Percentiles rank a stretch among this genome's conserved stretches.
These are phyloP conservation scores for Mercenaria mercenaria DNA, from an alignment of 1,140 invertebrate genomes.

Conservation along the genomic window DNA sequence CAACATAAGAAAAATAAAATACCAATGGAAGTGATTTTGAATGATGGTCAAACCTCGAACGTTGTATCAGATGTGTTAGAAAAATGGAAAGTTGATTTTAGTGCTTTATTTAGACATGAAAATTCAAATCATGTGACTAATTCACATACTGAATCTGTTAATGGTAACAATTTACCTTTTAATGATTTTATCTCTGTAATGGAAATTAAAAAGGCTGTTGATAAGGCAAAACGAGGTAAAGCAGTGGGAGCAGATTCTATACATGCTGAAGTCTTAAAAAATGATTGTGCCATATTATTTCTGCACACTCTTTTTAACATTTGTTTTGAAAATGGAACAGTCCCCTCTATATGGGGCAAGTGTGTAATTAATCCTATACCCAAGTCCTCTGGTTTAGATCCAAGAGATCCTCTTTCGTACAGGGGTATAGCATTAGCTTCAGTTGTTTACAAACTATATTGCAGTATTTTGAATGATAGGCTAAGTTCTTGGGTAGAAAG, in stretches of 20 bases:
- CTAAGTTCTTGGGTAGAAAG: constrained; percentile 1
- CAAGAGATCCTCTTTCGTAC: constrained; percentile 56
- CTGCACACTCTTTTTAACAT: constrained; percentile 32
- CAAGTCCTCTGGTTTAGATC: constrained; percentile 29
- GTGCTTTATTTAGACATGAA: background rate
- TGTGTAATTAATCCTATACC: constrained; percentile 58
- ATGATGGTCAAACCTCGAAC: background rate
- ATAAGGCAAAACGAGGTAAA: constrained; percentile 6
- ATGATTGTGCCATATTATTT: constrained; percentile 20
- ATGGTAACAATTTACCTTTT: background rate
- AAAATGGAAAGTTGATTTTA: background rate
- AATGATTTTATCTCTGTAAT: background rate
- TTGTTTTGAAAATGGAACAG: constrained; percentile 22
- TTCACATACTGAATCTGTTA: background rate
- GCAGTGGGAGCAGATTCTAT: background rate
- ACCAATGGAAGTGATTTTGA: background rate
- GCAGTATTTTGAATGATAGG: constrained; percentile 47
- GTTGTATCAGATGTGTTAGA: background rate
- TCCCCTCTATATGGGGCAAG: constrained; percentile 40
- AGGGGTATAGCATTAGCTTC: constrained; percentile 58
- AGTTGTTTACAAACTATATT: constrained; percentile 51
- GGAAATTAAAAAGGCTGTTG: constrained; percentile 17
- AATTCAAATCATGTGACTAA: background rate
- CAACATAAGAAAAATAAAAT: background rate
- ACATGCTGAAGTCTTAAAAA: constrained; percentile 16